Percentiles rank a stretch among this genome's conserved stretches.
Conservation (phyloP, 1,140 invertebrate species). For the Eupristina koningsbergeri region DNA sequence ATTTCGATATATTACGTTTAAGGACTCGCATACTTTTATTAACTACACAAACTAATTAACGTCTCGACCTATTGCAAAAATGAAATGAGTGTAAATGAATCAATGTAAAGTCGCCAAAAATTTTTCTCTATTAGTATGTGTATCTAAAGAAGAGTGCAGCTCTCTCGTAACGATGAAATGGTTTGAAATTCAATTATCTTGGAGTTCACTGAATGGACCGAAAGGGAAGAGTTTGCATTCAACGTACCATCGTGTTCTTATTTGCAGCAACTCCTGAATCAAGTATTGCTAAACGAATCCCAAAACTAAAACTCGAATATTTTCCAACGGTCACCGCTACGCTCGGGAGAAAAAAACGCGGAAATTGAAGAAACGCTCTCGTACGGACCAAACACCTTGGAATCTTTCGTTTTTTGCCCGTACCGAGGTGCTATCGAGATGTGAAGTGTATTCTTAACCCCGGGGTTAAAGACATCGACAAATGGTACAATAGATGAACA, state of each 20-base stretch:
- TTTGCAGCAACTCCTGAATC: neutral
- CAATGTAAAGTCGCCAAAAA: neutral
- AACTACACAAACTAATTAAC: constrained; percentile 12
- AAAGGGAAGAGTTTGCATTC: neutral
- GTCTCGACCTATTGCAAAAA: neutral
- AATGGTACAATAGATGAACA: constrained; percentile 31
- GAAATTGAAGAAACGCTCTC: constrained; percentile 48
- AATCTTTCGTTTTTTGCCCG: constrained; percentile 34
- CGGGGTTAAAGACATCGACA: constrained; percentile 45
- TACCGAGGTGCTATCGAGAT: neutral
- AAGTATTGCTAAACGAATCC: constrained; percentile 44
- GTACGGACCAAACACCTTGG: constrained; percentile 25
- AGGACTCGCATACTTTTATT: neutral
- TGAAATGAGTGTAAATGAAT: neutral
- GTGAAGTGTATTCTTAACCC: constrained; percentile 3
- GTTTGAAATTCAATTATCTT: neutral
- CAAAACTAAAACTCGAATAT: constrained; percentile 26
- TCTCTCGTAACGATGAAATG: neutral
- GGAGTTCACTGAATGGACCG: neutral
- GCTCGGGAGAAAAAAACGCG: constrained; percentile 39
- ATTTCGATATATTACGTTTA: neutral
- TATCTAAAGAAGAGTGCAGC: too few species aligned
- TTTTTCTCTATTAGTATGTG: neutral
- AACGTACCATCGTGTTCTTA: neutral
- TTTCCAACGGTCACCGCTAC: constrained; percentile 42